Evolutionary conservation across 2,113 vertebrate genomes (phyloP), one percentile per base, ranked within the genome.

Genomic region (Stegastes partitus): DNA sequence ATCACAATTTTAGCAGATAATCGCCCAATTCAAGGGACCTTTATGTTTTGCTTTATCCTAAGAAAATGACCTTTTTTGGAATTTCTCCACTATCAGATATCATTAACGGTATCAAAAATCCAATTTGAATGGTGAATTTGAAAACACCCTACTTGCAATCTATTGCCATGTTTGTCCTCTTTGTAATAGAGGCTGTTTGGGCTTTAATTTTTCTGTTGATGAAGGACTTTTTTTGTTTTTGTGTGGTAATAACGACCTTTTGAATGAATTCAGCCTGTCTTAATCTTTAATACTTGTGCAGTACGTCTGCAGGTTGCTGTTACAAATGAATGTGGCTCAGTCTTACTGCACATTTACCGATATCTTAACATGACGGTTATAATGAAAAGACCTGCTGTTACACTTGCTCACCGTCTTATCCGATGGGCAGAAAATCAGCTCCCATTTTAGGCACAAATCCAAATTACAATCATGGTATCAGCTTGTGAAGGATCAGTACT

Each of bases 301-400:
- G 28, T 49, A 58, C 49, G 19, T 82, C 44, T 79, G 21, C 39
- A 51, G 55, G 55, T 68, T 68, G 14, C 73, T 90, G 83, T 87
- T 85, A 66, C 74, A 64, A 37, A 63, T 76, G 70, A 82, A 77
- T 82, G 64, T 73, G 70, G 25, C 28, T 81, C 34, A 45, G 3
- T 50, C 49, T 37, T 34, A 6, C 64, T 74, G 64, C 31, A 62
- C 70, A 59, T 67, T 37, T 14, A 4, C 12, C 3, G 39, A 42
- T 3, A 42, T 42, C 14, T 42, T 12, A 42, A 42, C 39, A 42
- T 12, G 12, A 14, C 39, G 10, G 45, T 45, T 25, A 21, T 58
- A 23, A 23, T 22, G 4, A 79, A 49, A 28, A 22, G 39, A 64
- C 3, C 75, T 84, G 78, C 75, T 84, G 78, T 87, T 84, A 79